Conservation (phyloP, 2,888 invertebrate genomes). For the Pegoplata infirma region DNA sequence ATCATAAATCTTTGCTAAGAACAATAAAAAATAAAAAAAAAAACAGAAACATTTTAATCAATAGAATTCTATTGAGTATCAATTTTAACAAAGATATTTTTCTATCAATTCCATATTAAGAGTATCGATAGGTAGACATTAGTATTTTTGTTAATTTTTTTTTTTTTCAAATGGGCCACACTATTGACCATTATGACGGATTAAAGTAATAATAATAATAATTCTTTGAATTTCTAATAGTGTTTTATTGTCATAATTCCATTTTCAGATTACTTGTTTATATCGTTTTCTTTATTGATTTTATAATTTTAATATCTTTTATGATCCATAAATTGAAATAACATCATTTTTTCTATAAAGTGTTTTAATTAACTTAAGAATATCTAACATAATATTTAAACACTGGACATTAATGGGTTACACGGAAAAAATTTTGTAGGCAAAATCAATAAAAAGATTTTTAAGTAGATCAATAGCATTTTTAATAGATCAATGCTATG, state of each 20-base stretch:
- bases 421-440: no score
- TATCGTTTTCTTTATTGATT: neutral
- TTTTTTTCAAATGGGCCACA: constrained; percentile 30
- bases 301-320: neutral
- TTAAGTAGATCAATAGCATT: no score
- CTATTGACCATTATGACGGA: constrained; percentile 57
- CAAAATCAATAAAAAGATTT: no score
- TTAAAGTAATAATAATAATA: constrained; percentile 55
- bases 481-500: no score
- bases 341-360: neutral
- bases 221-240: constrained; percentile 40
- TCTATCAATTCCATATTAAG: neutral
- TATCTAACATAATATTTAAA: no score
- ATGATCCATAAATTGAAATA: constrained; percentile 5
- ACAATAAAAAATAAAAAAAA: constrained; percentile 51
- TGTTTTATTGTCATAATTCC: constrained; percentile 47
- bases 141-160: neutral
- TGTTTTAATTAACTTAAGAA: no score
- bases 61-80: constrained; percentile 26
- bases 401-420: no score
- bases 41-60: constrained; percentile 1
- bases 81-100: neutral
- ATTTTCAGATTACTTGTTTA: constrained; percentile 33
- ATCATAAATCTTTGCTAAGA: constrained; percentile 55
- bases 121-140: neutral